Percentiles rank a stretch among this genome's conserved stretches.
Evolutionary conservation across 2,888 invertebrate genomes (phyloP).

Genomic region (Leptinotarsa tumamoca): DNA sequence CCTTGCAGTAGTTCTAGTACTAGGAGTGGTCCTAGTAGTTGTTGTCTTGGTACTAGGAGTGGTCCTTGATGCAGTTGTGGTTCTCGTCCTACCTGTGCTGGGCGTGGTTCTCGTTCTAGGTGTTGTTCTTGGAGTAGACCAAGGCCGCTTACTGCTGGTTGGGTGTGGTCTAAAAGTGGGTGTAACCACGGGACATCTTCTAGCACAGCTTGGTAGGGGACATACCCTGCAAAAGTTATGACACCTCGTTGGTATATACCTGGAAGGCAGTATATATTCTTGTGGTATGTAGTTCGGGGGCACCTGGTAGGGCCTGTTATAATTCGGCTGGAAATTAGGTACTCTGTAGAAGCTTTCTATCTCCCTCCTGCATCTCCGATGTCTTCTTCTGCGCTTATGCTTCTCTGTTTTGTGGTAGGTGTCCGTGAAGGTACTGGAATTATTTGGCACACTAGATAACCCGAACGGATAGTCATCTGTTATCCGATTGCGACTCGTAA

Average conservation of each 20-base stretch:
- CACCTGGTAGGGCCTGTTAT: conserved; percentile 1
- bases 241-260: conserved; percentile 6
- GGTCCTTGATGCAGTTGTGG: background rate
- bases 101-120: no score
- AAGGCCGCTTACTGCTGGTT: no score
- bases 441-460: conserved; percentile 16
- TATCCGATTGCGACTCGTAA: background rate
- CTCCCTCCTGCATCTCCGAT: conserved; percentile 3
- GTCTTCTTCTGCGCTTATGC: background rate
- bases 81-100: no score
- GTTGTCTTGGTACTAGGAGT: background rate
- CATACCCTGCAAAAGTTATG: background rate
- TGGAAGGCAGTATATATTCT: background rate
- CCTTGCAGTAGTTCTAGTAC: background rate
- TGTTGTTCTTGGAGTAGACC: no score
- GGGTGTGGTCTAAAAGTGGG: no score
- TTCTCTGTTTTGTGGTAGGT: background rate
- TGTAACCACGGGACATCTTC: background rate
- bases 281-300: background rate
- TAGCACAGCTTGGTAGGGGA: conserved; percentile 3
- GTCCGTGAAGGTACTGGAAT: background rate
- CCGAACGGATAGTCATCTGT: background rate
- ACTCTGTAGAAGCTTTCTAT: background rate
- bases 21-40: background rate
- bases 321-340: conserved; percentile 7